These are phyloP conservation scores for Gastracanthus pulcherrimus DNA, from an alignment of 2,888 invertebrate species.

Conservation along the genomic window DNA sequence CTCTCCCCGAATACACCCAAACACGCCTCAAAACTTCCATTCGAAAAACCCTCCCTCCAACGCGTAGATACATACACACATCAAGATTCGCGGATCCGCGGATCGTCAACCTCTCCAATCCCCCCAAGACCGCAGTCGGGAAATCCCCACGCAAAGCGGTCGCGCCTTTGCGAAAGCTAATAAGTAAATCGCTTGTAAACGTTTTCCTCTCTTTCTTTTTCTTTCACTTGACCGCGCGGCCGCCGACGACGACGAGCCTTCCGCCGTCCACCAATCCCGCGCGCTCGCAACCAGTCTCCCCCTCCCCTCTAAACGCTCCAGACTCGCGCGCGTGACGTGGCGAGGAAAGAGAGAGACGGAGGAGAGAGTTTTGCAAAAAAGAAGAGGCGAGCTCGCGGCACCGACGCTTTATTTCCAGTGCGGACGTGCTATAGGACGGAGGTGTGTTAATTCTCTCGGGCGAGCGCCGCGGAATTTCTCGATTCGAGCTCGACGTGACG, in stretches of 20 bases:
- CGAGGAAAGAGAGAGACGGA: not conserved
- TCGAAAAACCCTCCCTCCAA: not conserved
- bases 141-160: not conserved
- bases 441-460: conserved; percentile 34
- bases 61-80: not conserved
- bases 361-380: not conserved
- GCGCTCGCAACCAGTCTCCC: not conserved
- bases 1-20: not conserved
- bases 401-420: conserved; percentile 48
- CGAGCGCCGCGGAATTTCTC: not conserved
- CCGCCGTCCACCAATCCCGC: conserved; percentile 23
- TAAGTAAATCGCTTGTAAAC: not conserved
- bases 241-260: conserved; percentile 39
- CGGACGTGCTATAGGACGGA: conserved; percentile 30
- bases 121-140: too few relatives aligned
- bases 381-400: not conserved
- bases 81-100: not conserved
- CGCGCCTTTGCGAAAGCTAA: not conserved
- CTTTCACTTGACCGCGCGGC: not conserved
- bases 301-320: not conserved
- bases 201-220: not conserved
- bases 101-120: too few relatives aligned
- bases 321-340: not conserved
- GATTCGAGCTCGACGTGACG: not conserved
- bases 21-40: not conserved